A percentile compares a stretch with the other conserved stretches of the same genome.
These are phyloP conservation scores for Microtus pennsylvanicus DNA, from an alignment of 2,113 vertebrate genomes.

Conservation along the genomic window DNA sequence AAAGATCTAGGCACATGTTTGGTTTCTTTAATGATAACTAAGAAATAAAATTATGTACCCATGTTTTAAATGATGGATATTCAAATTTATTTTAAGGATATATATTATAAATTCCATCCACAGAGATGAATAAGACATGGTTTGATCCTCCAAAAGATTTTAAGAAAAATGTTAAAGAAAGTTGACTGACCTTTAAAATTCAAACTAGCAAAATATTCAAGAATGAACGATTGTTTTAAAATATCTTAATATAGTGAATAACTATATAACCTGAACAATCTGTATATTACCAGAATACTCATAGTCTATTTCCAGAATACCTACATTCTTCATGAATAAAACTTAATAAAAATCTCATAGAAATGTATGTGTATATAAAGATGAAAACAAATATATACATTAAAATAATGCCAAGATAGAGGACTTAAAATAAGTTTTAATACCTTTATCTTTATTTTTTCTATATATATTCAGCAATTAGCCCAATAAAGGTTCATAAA, in stretches of 20 bases:
- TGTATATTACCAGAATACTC: not conserved
- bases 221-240: not conserved
- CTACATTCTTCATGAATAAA: conserved; percentile 15
- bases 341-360: not conserved
- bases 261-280: not conserved
- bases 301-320: not conserved
- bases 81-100: conserved; percentile 6
- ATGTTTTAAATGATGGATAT: conserved; percentile 20
- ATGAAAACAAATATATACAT: not conserved
- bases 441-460: not conserved
- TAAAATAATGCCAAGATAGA: not conserved
- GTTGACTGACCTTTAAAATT: not conserved
- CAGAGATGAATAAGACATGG: not conserved
- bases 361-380: not conserved
- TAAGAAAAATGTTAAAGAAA: not conserved
- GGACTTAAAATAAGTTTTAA: conserved; percentile 1
- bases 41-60: not conserved
- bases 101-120: not conserved
- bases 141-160: not conserved
- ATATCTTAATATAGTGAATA: not conserved
- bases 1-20: not conserved
- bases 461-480: not conserved
- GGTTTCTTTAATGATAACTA: not conserved
- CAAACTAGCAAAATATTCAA: not conserved
- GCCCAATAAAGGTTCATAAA: not conserved